phyloP scores from a whole-genome alignment of 2,888 invertebrate genomes.

The Melinaea marsaeus region DNA sequence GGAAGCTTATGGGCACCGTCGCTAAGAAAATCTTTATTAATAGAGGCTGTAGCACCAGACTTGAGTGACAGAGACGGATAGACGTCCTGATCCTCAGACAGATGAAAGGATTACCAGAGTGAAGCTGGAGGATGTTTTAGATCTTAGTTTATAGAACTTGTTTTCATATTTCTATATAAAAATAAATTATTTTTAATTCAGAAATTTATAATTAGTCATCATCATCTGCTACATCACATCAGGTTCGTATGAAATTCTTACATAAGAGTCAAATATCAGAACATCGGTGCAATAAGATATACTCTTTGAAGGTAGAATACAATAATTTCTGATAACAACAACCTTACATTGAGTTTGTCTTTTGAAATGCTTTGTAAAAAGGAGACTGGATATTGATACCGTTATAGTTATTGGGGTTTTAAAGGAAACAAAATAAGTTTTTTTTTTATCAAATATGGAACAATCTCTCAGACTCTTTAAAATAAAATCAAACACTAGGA shows the following conservation, averaged over 20 bases:
- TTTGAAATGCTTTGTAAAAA: constrained; percentile 1
- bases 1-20: constrained; percentile 43
- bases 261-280: too few relatives aligned
- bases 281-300: background rate
- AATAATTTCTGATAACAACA: background rate
- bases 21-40: constrained; percentile 71
- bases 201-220: too few relatives aligned
- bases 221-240: too few relatives aligned
- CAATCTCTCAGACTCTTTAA: too few relatives aligned
- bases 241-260: too few relatives aligned
- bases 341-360: background rate
- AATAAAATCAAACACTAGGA: too few relatives aligned
- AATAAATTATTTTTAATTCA: too few relatives aligned
- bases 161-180: background rate
- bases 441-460: too few relatives aligned
- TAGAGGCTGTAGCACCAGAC: constrained; percentile 47
- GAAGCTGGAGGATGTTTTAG: constrained; percentile 28
- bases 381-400: background rate
- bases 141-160: constrained; percentile 15
- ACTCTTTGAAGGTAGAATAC: background rate
- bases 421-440: background rate
- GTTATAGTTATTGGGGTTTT: background rate
- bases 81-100: constrained; percentile 38
- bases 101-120: constrained; percentile 38
- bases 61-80: constrained; percentile 54